phyloP scores from a whole-genome alignment of 2,797 vertebrate species.

The Liasis olivaceus region DNA sequence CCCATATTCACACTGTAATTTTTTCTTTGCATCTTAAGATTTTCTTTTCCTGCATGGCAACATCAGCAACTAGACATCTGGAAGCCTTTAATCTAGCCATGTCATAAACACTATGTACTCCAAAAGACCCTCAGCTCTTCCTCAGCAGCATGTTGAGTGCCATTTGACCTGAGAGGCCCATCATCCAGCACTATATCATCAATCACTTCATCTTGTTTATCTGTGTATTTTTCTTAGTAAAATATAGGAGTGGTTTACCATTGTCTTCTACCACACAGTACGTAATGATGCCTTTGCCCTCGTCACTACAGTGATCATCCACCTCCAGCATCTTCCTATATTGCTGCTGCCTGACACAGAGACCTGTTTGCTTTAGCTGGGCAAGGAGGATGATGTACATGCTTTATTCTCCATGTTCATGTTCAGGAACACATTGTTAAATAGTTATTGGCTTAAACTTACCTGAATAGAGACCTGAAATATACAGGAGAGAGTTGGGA shows the following conservation, averaged over 20 bases:
- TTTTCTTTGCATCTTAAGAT: too few relatives aligned
- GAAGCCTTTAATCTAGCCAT: too few relatives aligned
- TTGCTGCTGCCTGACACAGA: too few relatives aligned
- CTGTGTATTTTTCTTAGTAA: background rate
- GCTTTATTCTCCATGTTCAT: background rate
- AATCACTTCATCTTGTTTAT: background rate
- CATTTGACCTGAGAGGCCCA: background rate
- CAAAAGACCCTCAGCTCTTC: background rate
- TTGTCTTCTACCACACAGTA: background rate
- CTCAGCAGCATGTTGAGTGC: background rate
- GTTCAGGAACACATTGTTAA: background rate
- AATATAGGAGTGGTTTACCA: background rate
- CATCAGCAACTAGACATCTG: too few relatives aligned
- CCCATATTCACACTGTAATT: too few relatives aligned
- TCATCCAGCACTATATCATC: background rate
- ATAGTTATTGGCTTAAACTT: background rate
- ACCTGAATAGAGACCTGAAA: background rate
- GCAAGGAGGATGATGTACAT: background rate
- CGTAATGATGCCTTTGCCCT: background rate
- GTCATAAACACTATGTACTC: too few relatives aligned
- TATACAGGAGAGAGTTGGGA: background rate
- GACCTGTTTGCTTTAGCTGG: too few relatives aligned
- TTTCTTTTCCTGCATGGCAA: too few relatives aligned
- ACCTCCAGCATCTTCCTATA: background rate
- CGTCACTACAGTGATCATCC: background rate